Conservation (phyloP, 2,113 vertebrate species). For the Scalopus aquaticus region DNA sequence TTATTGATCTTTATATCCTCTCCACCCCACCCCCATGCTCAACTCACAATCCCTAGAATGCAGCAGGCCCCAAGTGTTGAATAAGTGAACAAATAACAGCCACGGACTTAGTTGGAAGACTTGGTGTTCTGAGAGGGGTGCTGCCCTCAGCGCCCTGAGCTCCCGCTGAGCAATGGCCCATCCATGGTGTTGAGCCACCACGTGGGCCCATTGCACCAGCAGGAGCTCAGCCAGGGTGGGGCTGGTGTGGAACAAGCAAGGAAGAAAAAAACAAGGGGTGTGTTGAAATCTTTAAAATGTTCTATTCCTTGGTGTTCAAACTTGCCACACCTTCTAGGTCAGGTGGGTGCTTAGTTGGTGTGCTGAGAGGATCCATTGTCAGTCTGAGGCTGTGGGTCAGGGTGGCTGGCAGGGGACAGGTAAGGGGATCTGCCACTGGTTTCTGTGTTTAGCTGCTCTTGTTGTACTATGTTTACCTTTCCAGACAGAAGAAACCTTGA, state of each 20-base stretch:
- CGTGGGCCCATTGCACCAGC: slow-evolving; percentile 31
- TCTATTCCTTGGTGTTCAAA: slow-evolving; percentile 43
- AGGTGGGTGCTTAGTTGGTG: background rate
- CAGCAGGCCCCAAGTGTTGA: background rate
- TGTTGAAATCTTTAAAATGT: slow-evolving; percentile 74
- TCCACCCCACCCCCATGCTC: background rate
- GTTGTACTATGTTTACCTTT: slow-evolving; percentile 69
- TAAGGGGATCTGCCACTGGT: background rate
- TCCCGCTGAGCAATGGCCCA: slow-evolving; percentile 53
- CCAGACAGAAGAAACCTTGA: slow-evolving; percentile 78
- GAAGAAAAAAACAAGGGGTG: slow-evolving; percentile 65
- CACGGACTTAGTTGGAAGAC: background rate
- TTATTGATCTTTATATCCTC: background rate
- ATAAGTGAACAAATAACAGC: background rate
- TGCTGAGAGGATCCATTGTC: background rate
- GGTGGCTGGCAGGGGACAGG: background rate
- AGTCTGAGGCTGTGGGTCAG: background rate
- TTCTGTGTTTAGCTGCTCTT: slow-evolving; percentile 48
- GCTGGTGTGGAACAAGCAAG: slow-evolving; percentile 68
- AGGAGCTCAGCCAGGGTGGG: slow-evolving; percentile 48
- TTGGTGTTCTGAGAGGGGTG: slow-evolving; percentile 43
- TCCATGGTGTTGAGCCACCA: slow-evolving; percentile 27
- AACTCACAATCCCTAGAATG: background rate
- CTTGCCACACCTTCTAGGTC: slow-evolving; percentile 3
- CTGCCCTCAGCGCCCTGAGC: background rate